Evolutionary conservation across 1,140 invertebrate genomes (phyloP), one percentile per base, ranked within the genome.

Genomic region (Euglossa dilemma): DNA sequence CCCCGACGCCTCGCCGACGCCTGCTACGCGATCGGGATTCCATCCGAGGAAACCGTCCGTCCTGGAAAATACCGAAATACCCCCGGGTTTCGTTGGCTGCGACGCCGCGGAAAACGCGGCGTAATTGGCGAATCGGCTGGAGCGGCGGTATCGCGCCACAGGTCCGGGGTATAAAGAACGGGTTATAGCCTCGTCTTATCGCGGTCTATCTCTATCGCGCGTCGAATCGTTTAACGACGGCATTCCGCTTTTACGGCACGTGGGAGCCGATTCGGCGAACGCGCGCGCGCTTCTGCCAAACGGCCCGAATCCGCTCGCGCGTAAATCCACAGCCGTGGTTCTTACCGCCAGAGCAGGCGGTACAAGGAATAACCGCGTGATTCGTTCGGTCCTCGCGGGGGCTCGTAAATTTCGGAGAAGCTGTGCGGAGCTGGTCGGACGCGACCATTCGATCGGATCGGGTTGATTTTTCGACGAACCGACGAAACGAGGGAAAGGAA

Each of bases 151-250:
- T 57, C 16, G 63, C 20, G 36, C 18, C 12, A 8, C 28, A 14
- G 18, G 7, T 36, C 18, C 16, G 14, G 14, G 47, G 9, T 14
- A 6, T 12, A 45, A 43, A 25, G 50, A 52, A 50, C 59, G 47
- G 23, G 79, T 25, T 36, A 73, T 45, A 28, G 59, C 7, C 23
- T 54, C 67, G 80, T 79, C 84, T 89, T 86, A 85, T 89, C 86
- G 85, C 75, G 78, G 76, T 82, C 71, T 89, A 90, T 90, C 89
- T 70, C 47, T 50, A 54, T 64, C 54, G 72, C 66, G 57, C 66
- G 85, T 90, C 86, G 85, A 73, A 76, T 36, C 76, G 79, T 87
- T 89, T 88, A 91, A 91, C 84, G 76, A 81, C 77, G 73, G 69
- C 79, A 54, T 71, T 83, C 80, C 54, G 66, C 89, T 88, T 91